Evolutionary conservation across 1,140 invertebrate genomes (phyloP), one percentile per base, ranked within the genome.

Genomic region (Drosophila setifemur): DNA sequence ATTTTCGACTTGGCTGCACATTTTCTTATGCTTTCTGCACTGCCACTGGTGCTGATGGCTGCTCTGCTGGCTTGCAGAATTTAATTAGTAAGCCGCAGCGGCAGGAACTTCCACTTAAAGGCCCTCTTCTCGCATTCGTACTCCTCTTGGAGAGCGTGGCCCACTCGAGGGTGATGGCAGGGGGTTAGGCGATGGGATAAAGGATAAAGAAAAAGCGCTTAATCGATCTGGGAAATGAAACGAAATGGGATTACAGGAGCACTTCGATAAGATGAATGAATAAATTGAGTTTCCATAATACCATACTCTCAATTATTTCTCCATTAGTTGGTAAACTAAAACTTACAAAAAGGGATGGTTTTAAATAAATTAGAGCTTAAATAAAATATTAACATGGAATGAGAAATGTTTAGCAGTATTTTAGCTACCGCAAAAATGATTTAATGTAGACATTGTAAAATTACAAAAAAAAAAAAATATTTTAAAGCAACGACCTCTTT

Each of bases 191-290:
- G n/a, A n/a, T n/a, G 55, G 76, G 47, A 68, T 69, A 72, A 26
- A 31, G 55, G 55, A 63, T 45, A 78, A 78, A 47, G 58, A 66
- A 83, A 60, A 57, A 58, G 54, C 64, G 42, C 58, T 72, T 78
- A 68, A 85, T 83, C 74, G 74, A 85, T 79, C 26, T 47, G 53
- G 61, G 77, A 63, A 68, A 76, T 53, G 39, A 35, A 52, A 45
- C 49, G 57, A 64, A 49, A 40, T 40, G 43, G 33, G 44, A 63
- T 48, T 43, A 43, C 54, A 57, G 28, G n/a, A n/a, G n/a, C n/a
- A n/a, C n/a, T n/a, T n/a, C n/a, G n/a, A n/a, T n/a, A n/a, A n/a
- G n/a, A n/a, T n/a, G n/a, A n/a, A n/a, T n/a, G n/a, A n/a, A n/a
- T n/a, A n/a, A n/a, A n/a, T n/a, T n/a, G n/a, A n/a, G n/a, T n/a